Evolutionary conservation across 2,797 vertebrate species (phyloP).

Genomic region (Potorous gilbertii): DNA sequence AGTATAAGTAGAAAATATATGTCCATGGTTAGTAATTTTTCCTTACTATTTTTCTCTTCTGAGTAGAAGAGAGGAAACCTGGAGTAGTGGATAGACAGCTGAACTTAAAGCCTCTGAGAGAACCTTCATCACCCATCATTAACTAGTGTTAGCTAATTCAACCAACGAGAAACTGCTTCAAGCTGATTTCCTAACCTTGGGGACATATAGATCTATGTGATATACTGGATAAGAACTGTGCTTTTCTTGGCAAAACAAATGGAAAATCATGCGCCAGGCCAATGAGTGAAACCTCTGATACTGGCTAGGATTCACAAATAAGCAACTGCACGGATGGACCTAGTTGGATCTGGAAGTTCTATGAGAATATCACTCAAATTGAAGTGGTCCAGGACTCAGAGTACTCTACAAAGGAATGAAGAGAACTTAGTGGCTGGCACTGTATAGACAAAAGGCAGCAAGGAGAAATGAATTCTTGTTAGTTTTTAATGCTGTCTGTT

Average conservation of each 20-base stretch:
- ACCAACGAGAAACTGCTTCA: background rate
- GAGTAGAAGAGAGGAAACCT: background rate
- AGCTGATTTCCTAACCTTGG: background rate
- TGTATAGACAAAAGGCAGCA: background rate
- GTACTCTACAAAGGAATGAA: background rate
- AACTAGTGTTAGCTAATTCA: background rate
- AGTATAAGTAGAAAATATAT: background rate
- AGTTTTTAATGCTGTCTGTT: background rate
- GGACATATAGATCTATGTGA: background rate
- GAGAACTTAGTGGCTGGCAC: background rate
- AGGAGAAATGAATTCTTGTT: background rate
- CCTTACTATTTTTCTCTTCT: background rate
- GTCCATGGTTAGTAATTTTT: background rate
- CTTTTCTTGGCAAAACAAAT: background rate
- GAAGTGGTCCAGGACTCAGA: background rate
- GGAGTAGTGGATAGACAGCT: background rate
- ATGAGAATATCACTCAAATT: background rate
- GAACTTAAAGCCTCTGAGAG: background rate
- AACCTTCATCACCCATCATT: background rate
- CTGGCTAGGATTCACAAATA: background rate
- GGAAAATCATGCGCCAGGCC: background rate
- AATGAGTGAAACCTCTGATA: background rate
- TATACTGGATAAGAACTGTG: background rate
- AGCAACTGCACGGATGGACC: background rate
- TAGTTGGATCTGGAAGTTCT: background rate